Evolutionary conservation across 1,140 invertebrate genomes (phyloP).

Genomic region (Achroia grisella): DNA sequence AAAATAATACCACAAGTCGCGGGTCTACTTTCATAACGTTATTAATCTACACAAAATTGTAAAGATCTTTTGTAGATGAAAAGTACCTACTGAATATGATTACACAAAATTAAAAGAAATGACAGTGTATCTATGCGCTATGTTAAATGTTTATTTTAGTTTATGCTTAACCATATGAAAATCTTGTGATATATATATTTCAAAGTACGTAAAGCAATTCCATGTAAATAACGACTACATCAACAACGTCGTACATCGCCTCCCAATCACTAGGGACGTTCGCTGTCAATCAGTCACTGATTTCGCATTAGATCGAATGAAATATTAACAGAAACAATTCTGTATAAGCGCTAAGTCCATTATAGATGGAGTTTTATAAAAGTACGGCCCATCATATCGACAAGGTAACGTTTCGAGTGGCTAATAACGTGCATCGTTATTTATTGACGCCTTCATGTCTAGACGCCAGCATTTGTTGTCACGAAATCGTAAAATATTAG

Average conservation of each 20-base stretch:
- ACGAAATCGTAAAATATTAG: constrained; percentile 52
- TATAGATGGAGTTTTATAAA: constrained; percentile 57
- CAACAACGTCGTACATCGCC: neutral
- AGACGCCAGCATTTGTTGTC: constrained; percentile 50
- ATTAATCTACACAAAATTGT: no score
- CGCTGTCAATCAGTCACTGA: constrained; percentile 58
- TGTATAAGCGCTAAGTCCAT: constrained; percentile 57
- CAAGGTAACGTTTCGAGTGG: constrained; percentile 11
- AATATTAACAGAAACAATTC: constrained; percentile 66
- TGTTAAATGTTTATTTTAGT: no score
- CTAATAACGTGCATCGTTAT: constrained; percentile 43
- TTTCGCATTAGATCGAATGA: constrained; percentile 51
- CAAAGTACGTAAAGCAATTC: no score
- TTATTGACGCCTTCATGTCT: constrained; percentile 52
- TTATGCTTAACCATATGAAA: no score
- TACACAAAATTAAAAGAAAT: no score
- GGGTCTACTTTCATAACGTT: no score
- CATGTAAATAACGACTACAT: no score
- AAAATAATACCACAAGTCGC: no score
- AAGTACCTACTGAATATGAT: no score
- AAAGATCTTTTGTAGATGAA: no score
- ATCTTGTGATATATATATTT: no score
- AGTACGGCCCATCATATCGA: constrained; percentile 54
- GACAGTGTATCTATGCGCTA: no score
- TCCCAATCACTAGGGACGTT: constrained; percentile 29